A percentile compares a stretch with the other conserved stretches of the same genome.
phyloP scores from a whole-genome alignment of 2,888 invertebrate genomes.

The Salticus scenicus region DNA sequence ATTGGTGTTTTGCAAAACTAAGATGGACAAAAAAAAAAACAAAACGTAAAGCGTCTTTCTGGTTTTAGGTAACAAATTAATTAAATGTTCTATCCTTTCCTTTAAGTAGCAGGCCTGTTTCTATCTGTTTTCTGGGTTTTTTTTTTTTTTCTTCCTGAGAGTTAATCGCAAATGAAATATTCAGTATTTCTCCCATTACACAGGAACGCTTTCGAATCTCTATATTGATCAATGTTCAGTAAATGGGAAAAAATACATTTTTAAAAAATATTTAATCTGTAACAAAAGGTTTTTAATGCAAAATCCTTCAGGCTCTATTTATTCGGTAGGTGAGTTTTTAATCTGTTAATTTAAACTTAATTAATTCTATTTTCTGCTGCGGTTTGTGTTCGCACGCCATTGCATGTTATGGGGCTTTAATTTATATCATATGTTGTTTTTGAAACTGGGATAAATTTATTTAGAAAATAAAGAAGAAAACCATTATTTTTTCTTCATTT shows the following conservation, averaged over 20 bases:
- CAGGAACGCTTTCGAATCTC: not conserved
- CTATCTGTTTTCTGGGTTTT: too few species aligned
- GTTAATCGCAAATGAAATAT: constrained; percentile 21
- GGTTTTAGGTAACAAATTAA: constrained; percentile 54
- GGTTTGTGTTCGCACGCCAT: too few species aligned
- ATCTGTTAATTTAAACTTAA: constrained; percentile 23
- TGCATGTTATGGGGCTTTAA: too few species aligned
- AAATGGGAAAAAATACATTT: not conserved
- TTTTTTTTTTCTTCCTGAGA: constrained; percentile 1
- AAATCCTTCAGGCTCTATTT: not conserved
- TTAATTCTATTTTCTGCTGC: constrained; percentile 6
- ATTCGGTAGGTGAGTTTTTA: not conserved
- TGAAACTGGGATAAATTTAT: too few species aligned
- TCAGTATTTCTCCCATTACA: not conserved
- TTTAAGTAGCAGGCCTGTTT: not conserved
- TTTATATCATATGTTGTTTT: too few species aligned
- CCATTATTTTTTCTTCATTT: too few species aligned
- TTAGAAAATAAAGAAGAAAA: too few species aligned
- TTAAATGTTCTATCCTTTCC: constrained; percentile 28
- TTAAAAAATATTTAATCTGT: not conserved
- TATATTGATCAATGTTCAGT: not conserved
- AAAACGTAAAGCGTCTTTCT: constrained; percentile 21
- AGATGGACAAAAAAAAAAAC: not conserved
- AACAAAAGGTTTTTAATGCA: not conserved
- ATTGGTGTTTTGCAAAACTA: constrained; percentile 12